phyloP scores from a whole-genome alignment of 2,113 vertebrate species.

The Clupea harengus region DNA sequence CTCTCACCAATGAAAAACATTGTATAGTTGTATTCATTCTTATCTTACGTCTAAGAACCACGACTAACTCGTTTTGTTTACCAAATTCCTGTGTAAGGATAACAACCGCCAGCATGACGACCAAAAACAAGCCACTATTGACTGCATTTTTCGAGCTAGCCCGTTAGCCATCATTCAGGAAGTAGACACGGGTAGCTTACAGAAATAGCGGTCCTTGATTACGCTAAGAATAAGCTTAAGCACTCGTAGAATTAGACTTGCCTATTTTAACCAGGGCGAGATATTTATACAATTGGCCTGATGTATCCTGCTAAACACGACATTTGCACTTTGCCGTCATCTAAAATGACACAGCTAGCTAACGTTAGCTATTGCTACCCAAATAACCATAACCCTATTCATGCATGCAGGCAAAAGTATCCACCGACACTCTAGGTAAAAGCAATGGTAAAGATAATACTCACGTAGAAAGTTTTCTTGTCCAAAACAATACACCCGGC shows the following conservation, averaged over 20 bases:
- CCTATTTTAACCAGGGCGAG: neutral
- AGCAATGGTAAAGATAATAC: constrained; percentile 53
- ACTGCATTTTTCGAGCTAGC: no score
- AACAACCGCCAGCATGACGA: neutral
- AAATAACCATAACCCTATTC: neutral
- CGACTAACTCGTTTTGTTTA: neutral
- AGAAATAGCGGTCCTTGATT: neutral
- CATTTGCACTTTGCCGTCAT: neutral
- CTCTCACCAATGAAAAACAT: neutral
- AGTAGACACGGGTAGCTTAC: neutral
- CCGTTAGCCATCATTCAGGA: neutral
- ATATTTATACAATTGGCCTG: constrained; percentile 30
- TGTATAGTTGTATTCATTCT: neutral
- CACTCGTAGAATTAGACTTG: constrained; percentile 5
- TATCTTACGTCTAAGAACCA: neutral
- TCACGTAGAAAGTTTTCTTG: constrained; percentile 95
- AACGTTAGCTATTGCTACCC: neutral
- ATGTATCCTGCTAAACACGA: constrained; percentile 25
- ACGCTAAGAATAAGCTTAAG: neutral
- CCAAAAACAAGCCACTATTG: neutral
- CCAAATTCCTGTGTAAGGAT: neutral
- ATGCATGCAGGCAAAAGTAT: neutral
- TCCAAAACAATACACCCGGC: constrained; percentile 96
- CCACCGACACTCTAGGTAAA: neutral
- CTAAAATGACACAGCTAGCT: neutral